Conservation (phyloP, 30 jellyfish, hydroid and myxozoan species). For the Hydra vulgaris region DNA sequence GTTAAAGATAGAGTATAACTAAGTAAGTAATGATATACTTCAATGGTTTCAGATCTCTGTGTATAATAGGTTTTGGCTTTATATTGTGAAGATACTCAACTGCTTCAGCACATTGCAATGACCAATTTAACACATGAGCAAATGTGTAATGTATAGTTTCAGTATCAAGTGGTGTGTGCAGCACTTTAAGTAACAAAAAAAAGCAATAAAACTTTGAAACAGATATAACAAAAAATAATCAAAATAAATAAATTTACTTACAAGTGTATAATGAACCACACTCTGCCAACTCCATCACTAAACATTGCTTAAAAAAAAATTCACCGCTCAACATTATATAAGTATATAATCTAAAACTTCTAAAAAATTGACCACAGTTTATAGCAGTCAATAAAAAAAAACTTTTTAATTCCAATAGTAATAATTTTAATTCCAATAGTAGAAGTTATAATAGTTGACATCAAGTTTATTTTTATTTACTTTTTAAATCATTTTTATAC, state of each 20-base stretch:
- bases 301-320: conserved; percentile 46
- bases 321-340: no score
- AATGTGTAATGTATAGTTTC: conserved; percentile 39
- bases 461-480: no score
- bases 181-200: conserved; percentile 27
- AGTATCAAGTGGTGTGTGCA: conserved; percentile 53
- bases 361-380: no score
- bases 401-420: no score
- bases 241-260: no score
- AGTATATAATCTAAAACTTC: no score
- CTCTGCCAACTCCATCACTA: conserved; percentile 88
- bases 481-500: no score
- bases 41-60: conserved; percentile 85
- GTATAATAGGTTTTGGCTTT: conserved; percentile 71
- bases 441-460: no score
- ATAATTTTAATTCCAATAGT: no score
- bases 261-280: conserved; percentile 75
- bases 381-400: no score
- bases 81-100: conserved; percentile 71
- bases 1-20: no score
- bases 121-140: conserved; percentile 88
- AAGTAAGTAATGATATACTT: conserved; percentile 23
- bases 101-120: conserved; percentile 88
- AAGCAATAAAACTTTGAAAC: no score
- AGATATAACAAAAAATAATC: neutral